Conservation (phyloP, 2,888 invertebrate genomes). For the Rhodophaea formosa region DNA sequence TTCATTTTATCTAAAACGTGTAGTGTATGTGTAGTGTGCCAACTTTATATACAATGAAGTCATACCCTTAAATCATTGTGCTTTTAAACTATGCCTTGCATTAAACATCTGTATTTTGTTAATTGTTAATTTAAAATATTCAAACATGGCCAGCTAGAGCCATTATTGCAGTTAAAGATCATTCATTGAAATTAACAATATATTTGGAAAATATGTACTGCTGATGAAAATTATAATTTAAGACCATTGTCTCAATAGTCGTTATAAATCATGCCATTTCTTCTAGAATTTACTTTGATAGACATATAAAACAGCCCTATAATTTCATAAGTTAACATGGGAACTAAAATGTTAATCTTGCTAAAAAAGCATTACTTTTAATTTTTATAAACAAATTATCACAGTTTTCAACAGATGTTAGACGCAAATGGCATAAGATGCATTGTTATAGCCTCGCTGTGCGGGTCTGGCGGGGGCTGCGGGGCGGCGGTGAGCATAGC, state of each 20-base stretch:
- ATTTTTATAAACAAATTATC: background rate
- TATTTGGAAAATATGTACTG: no score
- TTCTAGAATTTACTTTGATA: background rate
- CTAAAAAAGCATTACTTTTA: no score
- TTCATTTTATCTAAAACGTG: background rate
- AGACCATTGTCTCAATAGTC: no score
- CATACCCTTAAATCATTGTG: constrained; percentile 27
- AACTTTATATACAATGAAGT: constrained; percentile 14
- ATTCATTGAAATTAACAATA: no score
- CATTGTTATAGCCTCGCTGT: constrained; percentile 52
- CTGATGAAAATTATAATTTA: no score
- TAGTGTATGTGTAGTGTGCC: constrained; percentile 5
- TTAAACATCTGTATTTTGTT: background rate
- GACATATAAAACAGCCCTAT: background rate
- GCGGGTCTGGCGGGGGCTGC: constrained; percentile 39
- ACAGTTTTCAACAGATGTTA: constrained; percentile 23
- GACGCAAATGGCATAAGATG: constrained; percentile 40
- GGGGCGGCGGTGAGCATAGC: constrained; percentile 61
- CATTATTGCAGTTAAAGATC: no score
- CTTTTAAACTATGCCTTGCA: constrained; percentile 5
- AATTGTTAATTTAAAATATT: background rate
- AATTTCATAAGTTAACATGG: no score
- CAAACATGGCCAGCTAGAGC: no score
- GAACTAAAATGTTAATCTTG: no score
- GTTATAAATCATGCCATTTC: no score